Evolutionary conservation across 2,113 vertebrate species (phyloP).

Genomic region (Oreochromis aureus): DNA sequence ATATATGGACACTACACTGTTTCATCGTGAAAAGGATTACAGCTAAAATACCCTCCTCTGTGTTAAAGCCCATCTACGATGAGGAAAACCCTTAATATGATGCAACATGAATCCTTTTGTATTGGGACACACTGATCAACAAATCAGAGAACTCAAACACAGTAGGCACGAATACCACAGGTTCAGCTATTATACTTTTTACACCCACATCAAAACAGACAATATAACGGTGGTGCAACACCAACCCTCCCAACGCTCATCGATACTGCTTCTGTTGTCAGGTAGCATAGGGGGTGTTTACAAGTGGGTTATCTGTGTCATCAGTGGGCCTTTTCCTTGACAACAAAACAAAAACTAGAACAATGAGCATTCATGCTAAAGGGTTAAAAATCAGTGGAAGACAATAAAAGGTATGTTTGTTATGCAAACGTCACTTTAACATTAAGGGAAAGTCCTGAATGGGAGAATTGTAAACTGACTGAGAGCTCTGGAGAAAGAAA

Average conservation of each 20-base stretch:
- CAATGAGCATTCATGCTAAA: background rate
- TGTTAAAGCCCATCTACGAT: background rate
- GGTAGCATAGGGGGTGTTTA: background rate
- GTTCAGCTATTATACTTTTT: background rate
- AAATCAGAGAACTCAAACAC: background rate
- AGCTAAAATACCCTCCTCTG: background rate
- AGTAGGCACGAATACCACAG: background rate
- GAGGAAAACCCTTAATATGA: background rate
- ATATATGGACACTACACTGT: background rate
- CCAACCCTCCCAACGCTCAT: rapidly evolving
- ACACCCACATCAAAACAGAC: background rate
- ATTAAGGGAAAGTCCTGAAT: background rate
- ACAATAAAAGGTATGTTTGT: background rate
- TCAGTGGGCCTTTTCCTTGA: background rate
- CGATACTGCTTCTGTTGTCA: background rate
- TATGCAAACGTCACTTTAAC: background rate
- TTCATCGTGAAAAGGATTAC: background rate
- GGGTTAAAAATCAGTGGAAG: background rate
- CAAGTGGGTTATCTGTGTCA: background rate
- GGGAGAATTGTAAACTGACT: background rate
- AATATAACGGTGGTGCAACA: background rate
- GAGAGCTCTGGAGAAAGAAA: background rate
- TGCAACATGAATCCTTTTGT: background rate
- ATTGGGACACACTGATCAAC: background rate
- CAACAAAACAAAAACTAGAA: background rate